Conservation (phyloP, 2,888 invertebrate species). For the Agrochola circellaris region DNA sequence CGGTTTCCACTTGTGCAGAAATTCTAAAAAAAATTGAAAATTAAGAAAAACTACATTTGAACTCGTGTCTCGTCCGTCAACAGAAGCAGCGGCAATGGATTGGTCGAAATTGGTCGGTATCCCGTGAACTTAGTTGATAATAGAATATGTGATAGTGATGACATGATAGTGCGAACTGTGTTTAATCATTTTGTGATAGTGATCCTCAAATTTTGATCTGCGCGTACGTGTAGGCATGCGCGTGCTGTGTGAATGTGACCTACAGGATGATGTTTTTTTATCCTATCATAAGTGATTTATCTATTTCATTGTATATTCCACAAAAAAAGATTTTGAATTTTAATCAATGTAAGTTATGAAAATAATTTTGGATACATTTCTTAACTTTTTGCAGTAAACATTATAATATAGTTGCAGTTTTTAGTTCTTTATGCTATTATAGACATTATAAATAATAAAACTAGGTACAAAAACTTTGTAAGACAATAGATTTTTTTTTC, state of each 20-base stretch:
- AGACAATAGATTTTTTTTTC: no score
- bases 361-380: neutral
- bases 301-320: neutral
- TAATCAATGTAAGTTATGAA: neutral
- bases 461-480: no score
- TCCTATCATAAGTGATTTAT: slow-evolving; percentile 4
- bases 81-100: slow-evolving; percentile 86
- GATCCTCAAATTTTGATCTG: slow-evolving; percentile 18
- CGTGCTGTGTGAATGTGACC: slow-evolving; percentile 49
- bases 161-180: slow-evolving; percentile 70
- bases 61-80: slow-evolving; percentile 62
- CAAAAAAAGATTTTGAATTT: neutral
- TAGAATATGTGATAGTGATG: slow-evolving; percentile 71
- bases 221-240: neutral
- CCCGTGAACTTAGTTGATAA: slow-evolving; percentile 58
- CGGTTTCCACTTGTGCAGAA: slow-evolving; percentile 79
- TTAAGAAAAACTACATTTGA: slow-evolving; percentile 63
- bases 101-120: slow-evolving; percentile 91
- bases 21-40: slow-evolving; percentile 65
- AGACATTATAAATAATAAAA: neutral
- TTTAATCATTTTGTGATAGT: slow-evolving; percentile 45
- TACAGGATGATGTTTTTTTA: slow-evolving; percentile 13
- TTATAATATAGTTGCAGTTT: neutral
- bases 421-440: neutral
- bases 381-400: neutral